Evolutionary conservation across 2,888 invertebrate genomes (phyloP), one percentile per base, ranked within the genome.

Genomic region (Ctenicera cuprea): DNA sequence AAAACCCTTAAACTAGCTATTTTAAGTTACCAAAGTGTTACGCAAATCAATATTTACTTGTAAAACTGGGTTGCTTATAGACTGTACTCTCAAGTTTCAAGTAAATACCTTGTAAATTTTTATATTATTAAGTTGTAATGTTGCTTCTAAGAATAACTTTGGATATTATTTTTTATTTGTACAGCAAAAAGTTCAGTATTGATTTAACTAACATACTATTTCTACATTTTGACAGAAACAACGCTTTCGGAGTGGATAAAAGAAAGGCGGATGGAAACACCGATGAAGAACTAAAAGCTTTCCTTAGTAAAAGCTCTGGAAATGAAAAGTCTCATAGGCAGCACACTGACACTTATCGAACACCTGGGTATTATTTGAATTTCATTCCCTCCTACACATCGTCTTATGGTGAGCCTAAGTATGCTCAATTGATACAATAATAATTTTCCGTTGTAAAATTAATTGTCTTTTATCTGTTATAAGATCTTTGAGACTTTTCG

Each of bases 221-320:
- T 54, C 30, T 30, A 14, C 33, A 30, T 30, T 54, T 54, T 54
- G 54, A 54, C 54, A 48, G 48, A 48, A 48, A 48, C 50, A 71
- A 64, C 64, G 70, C 68, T 1, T 71, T 75, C 52, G 74, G 71
- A 38, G 64, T 68, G 8, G 66, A 75, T 33, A 75, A 75, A 57
- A 50, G 71, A 38, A 71, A 68, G 38, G 62, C 62, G 43, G 45
- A 63, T 54, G 67, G 59, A 66, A 66, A 50, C 22, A 50, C 37
- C 30, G 63, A 74, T 33, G 43, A 71, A 63, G 67, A 68, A 62
- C 50, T 71, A 45, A 75, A 71, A 75, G 74, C 74, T 57, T 75
- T 75, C 54, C 64, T 63, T 41, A 62, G 64, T 71, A 71, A 62
- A 71, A 63, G 67, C 50, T 68, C 38, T 20, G 41, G 22, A 45